Base-by-base conservation (phyloP, 30 jellyfish, hydroid and myxozoan genomes). In the Hydractinia echinata region DNA sequence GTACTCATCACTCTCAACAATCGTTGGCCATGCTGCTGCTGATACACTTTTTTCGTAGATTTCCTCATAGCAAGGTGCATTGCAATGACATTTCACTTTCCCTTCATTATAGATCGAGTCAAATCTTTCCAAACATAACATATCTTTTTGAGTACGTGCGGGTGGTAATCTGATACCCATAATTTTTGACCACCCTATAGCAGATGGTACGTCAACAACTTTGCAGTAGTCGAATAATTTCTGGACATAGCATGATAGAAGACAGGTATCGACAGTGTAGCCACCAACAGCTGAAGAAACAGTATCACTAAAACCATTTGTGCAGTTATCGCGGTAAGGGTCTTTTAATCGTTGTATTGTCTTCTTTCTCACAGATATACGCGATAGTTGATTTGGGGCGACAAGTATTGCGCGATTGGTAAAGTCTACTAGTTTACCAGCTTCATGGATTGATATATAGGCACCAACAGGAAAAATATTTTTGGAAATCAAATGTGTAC, bases 251-350 rank as follows among this genome's bases (percentile, higher is more conserved):
- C 89, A 70, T 54, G 55, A 14, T 54, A 39, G n/a, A 54, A 53
- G 61, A 18, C 89, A 69, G 15, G 66, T 44, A 44, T 72, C 78
- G 3, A 58, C 54, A 18, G 84, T 18, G 83, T 82, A 82, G 50
- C 39, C 51, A 21, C 61, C 61, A 5, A 69, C 19, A 54, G 21
- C 13, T 14, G 30, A 54, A 11, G 52, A 51, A 10, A 53, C 70
- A 7, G 49, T n/a, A 9, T 56, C 30, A n/a, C 13, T 51, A 5
- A 53, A 14, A 18, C 55, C 13, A n/a, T 55, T 8, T 16, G 61
- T 18, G 85, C 91, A 83, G 15, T 62, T 61, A 30, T 83, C 91
- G 50, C 81, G 79, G 53, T 83, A 83, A 13, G 91, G 91, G 52
- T 58, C 7, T 15, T 68, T 83, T 51, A 83, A 53, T n/a, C 85